Evolutionary conservation across 1,140 invertebrate species (phyloP).

Genomic region (Ceratina australensis): DNA sequence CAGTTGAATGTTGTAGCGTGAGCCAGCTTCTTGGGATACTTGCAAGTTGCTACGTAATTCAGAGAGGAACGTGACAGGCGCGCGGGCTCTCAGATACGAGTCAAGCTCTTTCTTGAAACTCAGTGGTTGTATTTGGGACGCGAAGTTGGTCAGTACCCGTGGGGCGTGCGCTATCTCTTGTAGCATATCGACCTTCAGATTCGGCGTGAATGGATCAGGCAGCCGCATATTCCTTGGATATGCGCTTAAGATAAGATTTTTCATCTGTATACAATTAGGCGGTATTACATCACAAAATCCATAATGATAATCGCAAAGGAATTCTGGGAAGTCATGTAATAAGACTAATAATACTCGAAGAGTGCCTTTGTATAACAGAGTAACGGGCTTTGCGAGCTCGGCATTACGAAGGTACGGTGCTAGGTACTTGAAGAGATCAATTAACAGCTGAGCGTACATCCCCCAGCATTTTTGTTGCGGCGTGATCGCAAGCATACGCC

Average conservation of each 20-base stretch:
- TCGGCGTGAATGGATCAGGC: slow-evolving; percentile 98
- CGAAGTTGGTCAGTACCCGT: slow-evolving; percentile 93
- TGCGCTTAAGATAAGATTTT: slow-evolving; percentile 98
- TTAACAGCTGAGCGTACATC: slow-evolving; percentile 93
- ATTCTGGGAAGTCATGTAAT: slow-evolving; percentile 99
- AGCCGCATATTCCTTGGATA: slow-evolving; percentile 98
- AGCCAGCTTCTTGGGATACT: slow-evolving; percentile 91
- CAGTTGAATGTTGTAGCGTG: slow-evolving; percentile 95
- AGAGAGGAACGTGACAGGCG: slow-evolving; percentile 96
- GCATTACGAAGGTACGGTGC: slow-evolving; percentile 98
- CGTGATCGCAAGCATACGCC: slow-evolving; percentile 93
- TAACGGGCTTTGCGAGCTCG: slow-evolving; percentile 95
- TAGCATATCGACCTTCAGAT: slow-evolving; percentile 97
- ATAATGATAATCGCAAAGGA: slow-evolving; percentile 99
- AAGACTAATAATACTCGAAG: slow-evolving; percentile 96
- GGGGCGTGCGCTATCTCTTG: slow-evolving; percentile 92
- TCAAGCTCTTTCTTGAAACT: slow-evolving; percentile 97
- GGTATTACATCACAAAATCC: slow-evolving; percentile 99
- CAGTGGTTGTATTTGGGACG: slow-evolving; percentile 90
- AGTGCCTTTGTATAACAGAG: slow-evolving; percentile 97
- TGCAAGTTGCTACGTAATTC: slow-evolving; percentile 95
- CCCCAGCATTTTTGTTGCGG: slow-evolving; percentile 92
- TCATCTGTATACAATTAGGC: slow-evolving; percentile 99
- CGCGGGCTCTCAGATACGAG: slow-evolving; percentile 95
- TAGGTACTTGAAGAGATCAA: slow-evolving; percentile 98